phyloP scores from a whole-genome alignment of 2,797 vertebrate genomes.

The Phaenicophaeus curvirostris region DNA sequence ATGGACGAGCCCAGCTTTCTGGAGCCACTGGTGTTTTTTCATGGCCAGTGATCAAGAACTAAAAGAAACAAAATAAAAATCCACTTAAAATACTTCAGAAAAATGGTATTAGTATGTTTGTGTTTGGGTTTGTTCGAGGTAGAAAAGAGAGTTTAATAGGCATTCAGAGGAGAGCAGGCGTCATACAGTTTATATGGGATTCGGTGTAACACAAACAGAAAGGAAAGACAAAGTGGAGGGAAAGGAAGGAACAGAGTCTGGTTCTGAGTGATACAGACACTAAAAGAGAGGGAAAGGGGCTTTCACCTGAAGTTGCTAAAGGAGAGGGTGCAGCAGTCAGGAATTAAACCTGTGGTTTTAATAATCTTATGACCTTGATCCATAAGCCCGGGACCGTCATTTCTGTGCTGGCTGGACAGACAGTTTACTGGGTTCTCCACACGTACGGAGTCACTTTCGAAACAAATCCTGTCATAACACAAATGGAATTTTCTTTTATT shows the following conservation, averaged over 20 bases:
- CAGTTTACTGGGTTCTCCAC: neutral
- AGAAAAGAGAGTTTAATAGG: constrained; percentile 2
- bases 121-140: constrained; percentile 15
- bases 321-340: neutral
- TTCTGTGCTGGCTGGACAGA: neutral
- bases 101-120: constrained; percentile 33
- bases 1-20: constrained; percentile 52
- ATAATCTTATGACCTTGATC: neutral
- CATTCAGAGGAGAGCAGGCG: neutral
- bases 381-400: rapidly evolving
- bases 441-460: neutral
- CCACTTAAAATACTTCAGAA: constrained; percentile 46
- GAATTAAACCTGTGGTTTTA: neutral
- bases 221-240: neutral
- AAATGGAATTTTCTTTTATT: constrained; percentile 38
- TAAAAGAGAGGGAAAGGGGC: neutral
- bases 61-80: constrained; percentile 38
- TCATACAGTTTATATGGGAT: neutral
- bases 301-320: neutral
- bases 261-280: neutral
- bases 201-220: neutral
- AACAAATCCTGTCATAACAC: neutral
- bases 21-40: constrained; percentile 58
- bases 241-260: neutral
- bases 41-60: constrained; percentile 48